phyloP scores from a whole-genome alignment of 2,888 invertebrate genomes.

The Neoascia interrupta region DNA sequence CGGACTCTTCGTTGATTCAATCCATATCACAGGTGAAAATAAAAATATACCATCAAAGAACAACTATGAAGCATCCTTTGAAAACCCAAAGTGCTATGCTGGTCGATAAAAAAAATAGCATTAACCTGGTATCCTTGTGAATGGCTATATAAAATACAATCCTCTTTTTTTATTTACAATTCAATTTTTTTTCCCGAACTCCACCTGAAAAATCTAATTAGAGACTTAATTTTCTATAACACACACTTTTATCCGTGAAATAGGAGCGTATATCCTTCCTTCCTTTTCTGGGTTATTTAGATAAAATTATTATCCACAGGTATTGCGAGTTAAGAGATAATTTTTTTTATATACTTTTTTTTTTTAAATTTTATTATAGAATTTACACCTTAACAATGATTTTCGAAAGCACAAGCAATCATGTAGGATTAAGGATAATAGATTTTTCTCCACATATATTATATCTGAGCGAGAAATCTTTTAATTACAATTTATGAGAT shows the following conservation, averaged over 20 bases:
- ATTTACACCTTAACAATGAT: slow-evolving; percentile 1
- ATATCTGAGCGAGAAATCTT: not conserved
- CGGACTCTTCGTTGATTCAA: too few relatives aligned
- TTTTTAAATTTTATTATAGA: slow-evolving; percentile 11
- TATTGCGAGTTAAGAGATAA: slow-evolving; percentile 15
- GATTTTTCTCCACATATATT: slow-evolving; percentile 6
- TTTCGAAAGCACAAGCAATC: slow-evolving; percentile 40
- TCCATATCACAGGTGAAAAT: too few relatives aligned
- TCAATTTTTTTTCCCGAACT: slow-evolving; percentile 37
- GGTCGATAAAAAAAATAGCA: too few relatives aligned
- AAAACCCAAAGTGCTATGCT: too few relatives aligned
- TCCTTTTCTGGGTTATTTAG: slow-evolving; percentile 41
- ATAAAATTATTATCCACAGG: slow-evolving; percentile 6
- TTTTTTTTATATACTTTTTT: slow-evolving; percentile 10
- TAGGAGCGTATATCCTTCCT: slow-evolving; percentile 41
- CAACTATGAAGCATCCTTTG: too few relatives aligned
- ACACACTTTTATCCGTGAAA: slow-evolving; percentile 24
- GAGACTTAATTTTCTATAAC: slow-evolving; percentile 7
- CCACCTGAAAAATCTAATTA: slow-evolving; percentile 54
- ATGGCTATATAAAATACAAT: slow-evolving; percentile 30
- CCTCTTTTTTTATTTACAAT: slow-evolving; percentile 37
- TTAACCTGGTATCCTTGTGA: slow-evolving; percentile 44
- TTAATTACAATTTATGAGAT: not conserved
- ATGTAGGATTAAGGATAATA: slow-evolving; percentile 31
- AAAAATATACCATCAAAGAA: too few relatives aligned